Percentiles rank a stretch among this genome's conserved stretches.
These are phyloP conservation scores for Acropora tenuis DNA, from an alignment of 64 coral and sea anemone species.

Conservation along the genomic window DNA sequence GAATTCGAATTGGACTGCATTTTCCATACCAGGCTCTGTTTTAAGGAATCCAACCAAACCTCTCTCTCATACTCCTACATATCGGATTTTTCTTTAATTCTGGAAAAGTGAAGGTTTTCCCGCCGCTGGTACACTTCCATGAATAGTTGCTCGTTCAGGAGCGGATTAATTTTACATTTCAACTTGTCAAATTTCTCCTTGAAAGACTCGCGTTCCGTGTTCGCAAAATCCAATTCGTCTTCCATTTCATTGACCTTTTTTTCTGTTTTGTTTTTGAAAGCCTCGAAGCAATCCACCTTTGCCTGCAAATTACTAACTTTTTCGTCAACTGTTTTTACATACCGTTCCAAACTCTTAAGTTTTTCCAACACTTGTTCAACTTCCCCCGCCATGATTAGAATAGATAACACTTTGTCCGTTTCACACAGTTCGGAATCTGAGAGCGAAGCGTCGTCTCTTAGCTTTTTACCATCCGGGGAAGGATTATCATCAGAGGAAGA, in stretches of 20 bases:
- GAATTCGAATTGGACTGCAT: not conserved
- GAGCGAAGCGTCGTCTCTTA: not conserved
- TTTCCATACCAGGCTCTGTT: not conserved
- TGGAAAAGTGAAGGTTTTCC: too few relatives aligned
- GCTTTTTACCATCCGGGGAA: not conserved
- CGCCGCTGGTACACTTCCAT: not conserved
- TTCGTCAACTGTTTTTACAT: not conserved
- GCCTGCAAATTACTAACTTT: not conserved
- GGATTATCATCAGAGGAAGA: not conserved
- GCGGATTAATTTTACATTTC: too few relatives aligned
- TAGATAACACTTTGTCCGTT: not conserved
- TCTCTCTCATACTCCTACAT: too few relatives aligned
- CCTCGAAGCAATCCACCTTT: not conserved
- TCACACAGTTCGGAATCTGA: not conserved
- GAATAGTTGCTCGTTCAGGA: not conserved
- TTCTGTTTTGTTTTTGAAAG: too few relatives aligned
- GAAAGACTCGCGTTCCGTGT: not conserved
- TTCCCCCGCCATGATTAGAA: not conserved
- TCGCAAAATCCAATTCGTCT: constrained; percentile 3
- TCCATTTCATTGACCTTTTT: not conserved
- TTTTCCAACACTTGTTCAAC: constrained; percentile 6
- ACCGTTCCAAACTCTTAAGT: not conserved
- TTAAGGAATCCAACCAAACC: too few relatives aligned
- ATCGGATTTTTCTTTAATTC: too few relatives aligned
- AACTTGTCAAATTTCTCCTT: too few relatives aligned